Evolutionary conservation across 2,113 vertebrate species (phyloP).

Genomic region (Cinclus cinclus): DNA sequence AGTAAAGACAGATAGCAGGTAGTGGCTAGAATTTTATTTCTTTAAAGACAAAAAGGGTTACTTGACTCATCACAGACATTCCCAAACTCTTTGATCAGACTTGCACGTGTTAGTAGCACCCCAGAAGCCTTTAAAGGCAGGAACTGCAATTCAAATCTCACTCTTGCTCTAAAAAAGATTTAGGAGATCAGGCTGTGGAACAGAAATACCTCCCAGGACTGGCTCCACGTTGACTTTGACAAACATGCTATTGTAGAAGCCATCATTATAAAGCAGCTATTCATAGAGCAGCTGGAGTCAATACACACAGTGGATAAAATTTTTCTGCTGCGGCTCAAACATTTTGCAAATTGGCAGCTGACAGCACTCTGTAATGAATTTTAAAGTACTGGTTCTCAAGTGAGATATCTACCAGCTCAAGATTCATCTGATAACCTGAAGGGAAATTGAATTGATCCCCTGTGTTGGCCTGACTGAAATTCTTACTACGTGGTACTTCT

Average conservation of each 20-base stretch:
- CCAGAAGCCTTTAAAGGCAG: constrained; percentile 57
- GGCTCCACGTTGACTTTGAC: constrained; percentile 37
- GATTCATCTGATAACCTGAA: constrained; percentile 11
- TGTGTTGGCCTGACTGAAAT: background rate
- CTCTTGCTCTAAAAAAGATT: constrained; percentile 47
- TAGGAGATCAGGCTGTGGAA: constrained; percentile 48
- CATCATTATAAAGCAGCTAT: constrained; percentile 12
- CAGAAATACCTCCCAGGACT: constrained; percentile 43
- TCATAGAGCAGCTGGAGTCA: constrained; percentile 38
- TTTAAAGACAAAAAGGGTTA: constrained; percentile 60
- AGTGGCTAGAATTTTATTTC: constrained; percentile 57
- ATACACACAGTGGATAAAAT: background rate
- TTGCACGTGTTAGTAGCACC: constrained; percentile 33
- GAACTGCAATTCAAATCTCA: constrained; percentile 56
- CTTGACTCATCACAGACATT: constrained; percentile 60
- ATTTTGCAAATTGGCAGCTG: constrained; percentile 38
- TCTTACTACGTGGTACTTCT: background rate
- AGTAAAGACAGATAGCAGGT: constrained; percentile 61
- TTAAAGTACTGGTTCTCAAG: constrained; percentile 27
- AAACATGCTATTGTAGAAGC: constrained; percentile 31
- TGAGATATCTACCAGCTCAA: constrained; percentile 11
- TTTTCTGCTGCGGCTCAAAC: constrained; percentile 13
- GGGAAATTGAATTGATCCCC: background rate
- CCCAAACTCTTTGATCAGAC: constrained; percentile 49
- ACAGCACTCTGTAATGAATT: background rate